A percentile compares a stretch with the other conserved stretches of the same genome.
phyloP scores from a whole-genome alignment of 1,140 invertebrate species.

The Lepidurus couesii region DNA sequence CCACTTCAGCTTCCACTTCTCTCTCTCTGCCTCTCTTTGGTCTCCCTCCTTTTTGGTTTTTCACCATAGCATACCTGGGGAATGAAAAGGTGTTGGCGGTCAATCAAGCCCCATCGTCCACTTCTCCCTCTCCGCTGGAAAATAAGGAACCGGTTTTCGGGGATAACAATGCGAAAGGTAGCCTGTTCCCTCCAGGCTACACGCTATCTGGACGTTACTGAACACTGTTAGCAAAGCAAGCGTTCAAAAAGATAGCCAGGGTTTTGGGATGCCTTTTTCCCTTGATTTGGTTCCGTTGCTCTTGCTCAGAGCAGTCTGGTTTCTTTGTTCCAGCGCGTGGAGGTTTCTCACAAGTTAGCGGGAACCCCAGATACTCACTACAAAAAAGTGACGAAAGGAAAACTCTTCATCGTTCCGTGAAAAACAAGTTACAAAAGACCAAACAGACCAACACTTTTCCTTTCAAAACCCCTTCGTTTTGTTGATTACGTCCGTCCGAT shows the following conservation, averaged over 20 bases:
- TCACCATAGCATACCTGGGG: slow-evolving; percentile 19
- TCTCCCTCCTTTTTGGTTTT: not conserved
- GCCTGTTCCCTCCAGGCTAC: not conserved
- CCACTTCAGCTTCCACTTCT: slow-evolving; percentile 13
- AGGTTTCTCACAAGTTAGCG: no score
- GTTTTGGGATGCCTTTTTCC: not conserved
- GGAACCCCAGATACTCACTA: no score
- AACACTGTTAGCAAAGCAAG: not conserved
- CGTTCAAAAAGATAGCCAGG: not conserved
- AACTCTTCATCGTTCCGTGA: no score
- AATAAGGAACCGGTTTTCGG: not conserved
- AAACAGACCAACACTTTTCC: no score
- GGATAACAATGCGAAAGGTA: slow-evolving; percentile 13
- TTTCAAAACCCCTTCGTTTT: no score
- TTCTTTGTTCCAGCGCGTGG: no score
- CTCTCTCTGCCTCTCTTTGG: slow-evolving; percentile 23
- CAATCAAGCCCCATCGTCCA: slow-evolving; percentile 5
- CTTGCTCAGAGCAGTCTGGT: no score
- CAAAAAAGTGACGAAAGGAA: no score
- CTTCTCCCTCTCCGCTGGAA: not conserved
- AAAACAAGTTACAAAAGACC: no score
- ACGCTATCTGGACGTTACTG: slow-evolving; percentile 12
- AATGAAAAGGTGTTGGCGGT: slow-evolving; percentile 28
- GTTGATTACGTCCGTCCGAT: no score
- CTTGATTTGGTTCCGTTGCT: no score